Evolutionary conservation across 2,888 invertebrate genomes (phyloP), one percentile per base, ranked within the genome.

Genomic region (Leucoma salicis): DNA sequence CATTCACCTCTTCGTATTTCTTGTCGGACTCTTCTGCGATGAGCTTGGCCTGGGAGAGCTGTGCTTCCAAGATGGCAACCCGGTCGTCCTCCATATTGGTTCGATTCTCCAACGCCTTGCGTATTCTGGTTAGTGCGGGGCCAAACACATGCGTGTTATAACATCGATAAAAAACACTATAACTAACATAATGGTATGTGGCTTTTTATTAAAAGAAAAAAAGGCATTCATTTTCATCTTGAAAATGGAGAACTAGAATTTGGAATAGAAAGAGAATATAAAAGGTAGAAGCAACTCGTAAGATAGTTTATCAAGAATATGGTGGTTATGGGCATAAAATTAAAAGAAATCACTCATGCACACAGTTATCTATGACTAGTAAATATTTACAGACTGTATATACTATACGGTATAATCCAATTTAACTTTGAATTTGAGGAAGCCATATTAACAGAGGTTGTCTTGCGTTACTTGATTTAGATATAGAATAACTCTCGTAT

Each of bases 21-120:
- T 98, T 97, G 93, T 99, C 99, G 68, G 99, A 98, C 92, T 99
- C 99, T 92, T 99, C 99, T 66, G 99, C 99, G 91, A 99, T 99
- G 91, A 97, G 95, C 93, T 99, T 99, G 84, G 99, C 99, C 92
- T 99, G 99, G 70, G 98, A 93, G 84, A 99, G 94, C 91, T 99
- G 99, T 72, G 96, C 95, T 91, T 99, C 99, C 92, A 99, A 93
- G 80, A 96, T 94, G 85, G 96, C 95, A 89, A 99, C 98, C 86
- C 99, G 94, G 91, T 99, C 99, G 82, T 99, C 99, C 92, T 99
- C 99, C 96, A 98, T 97, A 91, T 97, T 98, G 90, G 97, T 96
- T 91, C 99, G 95, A 92, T 98, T 99, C 93, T 99, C 99, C 92
- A 99, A 93, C 78, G 97, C 97, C 95, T 98, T 97, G 91, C 98